These are phyloP conservation scores for Tadarida brasiliensis DNA, from an alignment of 2,797 vertebrate genomes.

Conservation along the genomic window DNA sequence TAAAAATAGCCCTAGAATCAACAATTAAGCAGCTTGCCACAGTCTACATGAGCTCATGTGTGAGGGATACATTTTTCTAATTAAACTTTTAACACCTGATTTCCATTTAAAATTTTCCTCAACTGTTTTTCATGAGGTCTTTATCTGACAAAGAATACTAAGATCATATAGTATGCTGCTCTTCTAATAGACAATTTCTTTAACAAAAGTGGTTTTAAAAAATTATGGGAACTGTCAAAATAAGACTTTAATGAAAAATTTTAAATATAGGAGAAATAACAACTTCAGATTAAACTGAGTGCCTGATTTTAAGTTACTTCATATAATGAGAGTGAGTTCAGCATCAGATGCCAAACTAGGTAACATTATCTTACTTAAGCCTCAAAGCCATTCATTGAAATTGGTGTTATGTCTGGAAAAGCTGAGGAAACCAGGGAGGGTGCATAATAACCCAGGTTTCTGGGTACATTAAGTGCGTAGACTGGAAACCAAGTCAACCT, in stretches of 20 bases:
- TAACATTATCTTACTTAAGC: conserved; percentile 45
- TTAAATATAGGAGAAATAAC: conserved; percentile 58
- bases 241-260: conserved; percentile 52
- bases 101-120: conserved; percentile 73
- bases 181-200: conserved; percentile 60
- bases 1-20: conserved; percentile 71
- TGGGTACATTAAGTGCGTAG: neutral
- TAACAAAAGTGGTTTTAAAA: conserved; percentile 56
- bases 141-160: conserved; percentile 69
- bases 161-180: conserved; percentile 47
- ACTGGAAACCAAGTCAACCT: neutral
- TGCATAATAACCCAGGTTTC: neutral
- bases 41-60: neutral
- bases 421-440: neutral
- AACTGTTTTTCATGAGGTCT: conserved; percentile 66
- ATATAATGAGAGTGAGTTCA: neutral
- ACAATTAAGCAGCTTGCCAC: conserved; percentile 60
- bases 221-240: conserved; percentile 66
- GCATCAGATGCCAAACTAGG: conserved; percentile 29
- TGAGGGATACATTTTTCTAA: conserved; percentile 51
- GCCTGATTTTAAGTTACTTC: conserved; percentile 55
- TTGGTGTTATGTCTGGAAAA: neutral
- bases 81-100: conserved; percentile 71
- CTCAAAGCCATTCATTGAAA: neutral
- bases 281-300: conserved; percentile 65